phyloP scores from a whole-genome alignment of 2,113 vertebrate genomes.

The Chauna torquata region DNA sequence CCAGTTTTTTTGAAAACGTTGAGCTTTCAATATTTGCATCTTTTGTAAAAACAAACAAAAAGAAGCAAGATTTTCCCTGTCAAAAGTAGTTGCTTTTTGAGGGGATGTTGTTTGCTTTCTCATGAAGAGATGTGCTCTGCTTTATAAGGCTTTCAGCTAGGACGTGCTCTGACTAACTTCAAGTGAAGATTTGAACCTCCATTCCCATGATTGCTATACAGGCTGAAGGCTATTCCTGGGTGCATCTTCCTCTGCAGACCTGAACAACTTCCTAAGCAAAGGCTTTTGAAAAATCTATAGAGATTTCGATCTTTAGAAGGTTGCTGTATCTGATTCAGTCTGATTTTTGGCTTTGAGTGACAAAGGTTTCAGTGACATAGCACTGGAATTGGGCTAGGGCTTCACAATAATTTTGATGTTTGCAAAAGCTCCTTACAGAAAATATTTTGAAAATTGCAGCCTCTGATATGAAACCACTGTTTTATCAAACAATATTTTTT shows the following conservation, averaged over 20 bases:
- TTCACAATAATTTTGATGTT: not conserved
- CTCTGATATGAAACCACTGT: not conserved
- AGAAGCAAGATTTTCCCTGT: not conserved
- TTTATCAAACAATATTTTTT: not conserved
- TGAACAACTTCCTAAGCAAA: not conserved
- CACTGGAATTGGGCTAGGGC: rapidly evolving
- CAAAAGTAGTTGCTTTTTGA: not conserved
- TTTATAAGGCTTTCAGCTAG: not conserved
- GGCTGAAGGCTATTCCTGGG: not conserved
- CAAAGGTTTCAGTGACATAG: not conserved
- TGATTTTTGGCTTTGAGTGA: not conserved
- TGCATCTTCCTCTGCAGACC: not conserved
- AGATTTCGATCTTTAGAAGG: not conserved
- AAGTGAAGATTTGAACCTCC: not conserved
- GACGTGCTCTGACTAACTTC: not conserved
- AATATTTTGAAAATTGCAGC: not conserved
- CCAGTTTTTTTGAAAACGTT: not conserved
- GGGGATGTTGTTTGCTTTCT: not conserved
- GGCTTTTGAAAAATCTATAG: not conserved
- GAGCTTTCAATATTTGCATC: constrained; percentile 2
- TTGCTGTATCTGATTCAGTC: not conserved
- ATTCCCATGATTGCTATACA: not conserved
- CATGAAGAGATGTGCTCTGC: not conserved
- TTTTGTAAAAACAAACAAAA: not conserved
- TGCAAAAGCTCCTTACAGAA: not conserved